Evolutionary conservation across 2,797 vertebrate species (phyloP).

Genomic region (Salmo trutta): DNA sequence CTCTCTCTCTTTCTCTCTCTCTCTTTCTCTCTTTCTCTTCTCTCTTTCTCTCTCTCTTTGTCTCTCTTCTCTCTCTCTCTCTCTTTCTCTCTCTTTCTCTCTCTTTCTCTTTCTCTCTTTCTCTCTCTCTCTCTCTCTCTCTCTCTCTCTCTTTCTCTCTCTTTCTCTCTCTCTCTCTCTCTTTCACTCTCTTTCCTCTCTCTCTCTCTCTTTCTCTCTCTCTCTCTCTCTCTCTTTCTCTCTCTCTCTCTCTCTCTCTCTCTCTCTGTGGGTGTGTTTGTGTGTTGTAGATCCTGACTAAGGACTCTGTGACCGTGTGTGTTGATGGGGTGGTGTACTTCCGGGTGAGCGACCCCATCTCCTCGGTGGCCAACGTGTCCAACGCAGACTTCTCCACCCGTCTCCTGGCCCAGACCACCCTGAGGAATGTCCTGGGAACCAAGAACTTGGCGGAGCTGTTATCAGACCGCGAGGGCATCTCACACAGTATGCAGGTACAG

Average conservation of each 20-base stretch:
- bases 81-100: background rate
- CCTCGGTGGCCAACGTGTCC: conserved; percentile 77
- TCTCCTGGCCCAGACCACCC: conserved; percentile 56
- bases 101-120: background rate
- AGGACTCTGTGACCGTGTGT: conserved; percentile 78
- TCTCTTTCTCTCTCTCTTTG: background rate
- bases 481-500: conserved; percentile 81
- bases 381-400: conserved; percentile 78
- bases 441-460: conserved; percentile 80
- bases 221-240: background rate
- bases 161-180: no score
- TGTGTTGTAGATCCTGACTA: conserved; percentile 75
- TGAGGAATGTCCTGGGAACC: conserved; percentile 80
- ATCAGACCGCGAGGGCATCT: conserved; percentile 78
- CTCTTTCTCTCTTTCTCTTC: background rate
- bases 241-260: background rate
- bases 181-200: background rate
- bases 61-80: no score
- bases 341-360: conserved; percentile 78
- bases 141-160: background rate
- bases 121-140: background rate
- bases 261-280: background rate
- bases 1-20: background rate
- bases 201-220: background rate
- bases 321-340: conserved; percentile 84